phyloP scores from a whole-genome alignment of 1,140 invertebrate genomes.

The Formica selysi region DNA sequence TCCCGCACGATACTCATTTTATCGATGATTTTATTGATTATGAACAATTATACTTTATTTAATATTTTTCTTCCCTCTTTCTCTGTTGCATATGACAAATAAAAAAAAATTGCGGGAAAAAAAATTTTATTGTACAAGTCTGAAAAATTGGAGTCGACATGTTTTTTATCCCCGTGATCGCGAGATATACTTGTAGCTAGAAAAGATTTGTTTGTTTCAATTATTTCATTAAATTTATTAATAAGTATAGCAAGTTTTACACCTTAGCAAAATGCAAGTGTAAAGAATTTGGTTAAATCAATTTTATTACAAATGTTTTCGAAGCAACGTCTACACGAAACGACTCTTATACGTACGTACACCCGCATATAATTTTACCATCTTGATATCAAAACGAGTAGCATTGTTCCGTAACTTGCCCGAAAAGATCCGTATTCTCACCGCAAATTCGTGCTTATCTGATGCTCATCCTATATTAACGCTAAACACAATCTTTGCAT shows the following conservation, averaged over 20 bases:
- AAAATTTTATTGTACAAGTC: not conserved
- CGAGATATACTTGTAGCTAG: too few species aligned
- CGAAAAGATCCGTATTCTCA: not conserved
- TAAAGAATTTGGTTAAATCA: not conserved
- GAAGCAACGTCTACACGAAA: not conserved
- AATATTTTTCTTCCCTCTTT: too few species aligned
- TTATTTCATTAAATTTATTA: not conserved
- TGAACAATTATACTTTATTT: not conserved
- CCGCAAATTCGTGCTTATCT: not conserved
- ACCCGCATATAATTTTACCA: not conserved
- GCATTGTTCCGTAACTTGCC: not conserved
- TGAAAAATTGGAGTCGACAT: too few species aligned
- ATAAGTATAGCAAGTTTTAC: not conserved
- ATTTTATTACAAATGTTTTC: not conserved
- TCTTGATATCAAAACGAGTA: not conserved
- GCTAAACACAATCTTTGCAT: not conserved
- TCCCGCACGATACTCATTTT: too few species aligned
- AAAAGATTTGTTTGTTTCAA: not conserved
- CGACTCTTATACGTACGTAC: not conserved
- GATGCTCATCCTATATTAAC: not conserved
- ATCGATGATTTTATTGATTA: not conserved
- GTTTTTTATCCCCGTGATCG: too few species aligned
- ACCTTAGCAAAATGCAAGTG: too few species aligned
- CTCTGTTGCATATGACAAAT: not conserved
- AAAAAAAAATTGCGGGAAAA: not conserved